Evolutionary conservation across 2,797 vertebrate genomes (phyloP).

Genomic region (Remorina albescens): DNA sequence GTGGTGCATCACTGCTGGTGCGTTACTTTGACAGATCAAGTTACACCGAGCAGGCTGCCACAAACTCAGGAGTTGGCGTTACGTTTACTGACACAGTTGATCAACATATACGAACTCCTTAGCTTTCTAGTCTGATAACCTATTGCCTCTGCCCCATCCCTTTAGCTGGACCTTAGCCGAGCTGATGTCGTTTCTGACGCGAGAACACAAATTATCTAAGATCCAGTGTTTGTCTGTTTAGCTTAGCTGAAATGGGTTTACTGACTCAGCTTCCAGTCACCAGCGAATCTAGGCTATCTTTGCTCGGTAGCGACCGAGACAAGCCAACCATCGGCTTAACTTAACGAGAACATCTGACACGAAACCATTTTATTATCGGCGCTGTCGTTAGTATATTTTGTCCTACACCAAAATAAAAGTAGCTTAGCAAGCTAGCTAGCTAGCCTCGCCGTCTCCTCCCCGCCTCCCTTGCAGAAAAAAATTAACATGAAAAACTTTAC

Average conservation of each 20-base stretch:
- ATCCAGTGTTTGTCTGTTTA: constrained; percentile 32
- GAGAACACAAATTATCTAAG: neutral
- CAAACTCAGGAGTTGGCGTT: constrained; percentile 28
- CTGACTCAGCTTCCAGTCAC: constrained; percentile 71
- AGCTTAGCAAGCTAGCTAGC: constrained; percentile 77
- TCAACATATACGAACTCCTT: neutral
- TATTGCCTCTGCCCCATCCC: neutral
- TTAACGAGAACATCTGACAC: constrained; percentile 1
- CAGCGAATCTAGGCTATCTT: constrained; percentile 62
- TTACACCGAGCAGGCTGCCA: constrained; percentile 49
- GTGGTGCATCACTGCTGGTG: neutral
- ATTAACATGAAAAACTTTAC: constrained; percentile 83
- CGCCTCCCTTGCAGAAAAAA: constrained; percentile 78
- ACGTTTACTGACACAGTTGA: constrained; percentile 3
- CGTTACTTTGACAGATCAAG: constrained; percentile 59
- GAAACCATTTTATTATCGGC: neutral
- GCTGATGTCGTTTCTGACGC: neutral
- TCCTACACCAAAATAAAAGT: constrained; percentile 49
- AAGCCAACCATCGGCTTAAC: constrained; percentile 32
- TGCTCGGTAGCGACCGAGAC: constrained; percentile 4
- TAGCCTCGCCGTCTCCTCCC: constrained; percentile 76
- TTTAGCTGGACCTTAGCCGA: neutral
- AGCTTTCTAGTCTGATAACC: neutral
- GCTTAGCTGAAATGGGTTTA: constrained; percentile 67
- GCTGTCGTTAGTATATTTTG: constrained; percentile 29